Percentiles rank a stretch among this genome's conserved stretches.
Evolutionary conservation across 2,888 invertebrate genomes (phyloP).

Genomic region (Orchesella flavescens): DNA sequence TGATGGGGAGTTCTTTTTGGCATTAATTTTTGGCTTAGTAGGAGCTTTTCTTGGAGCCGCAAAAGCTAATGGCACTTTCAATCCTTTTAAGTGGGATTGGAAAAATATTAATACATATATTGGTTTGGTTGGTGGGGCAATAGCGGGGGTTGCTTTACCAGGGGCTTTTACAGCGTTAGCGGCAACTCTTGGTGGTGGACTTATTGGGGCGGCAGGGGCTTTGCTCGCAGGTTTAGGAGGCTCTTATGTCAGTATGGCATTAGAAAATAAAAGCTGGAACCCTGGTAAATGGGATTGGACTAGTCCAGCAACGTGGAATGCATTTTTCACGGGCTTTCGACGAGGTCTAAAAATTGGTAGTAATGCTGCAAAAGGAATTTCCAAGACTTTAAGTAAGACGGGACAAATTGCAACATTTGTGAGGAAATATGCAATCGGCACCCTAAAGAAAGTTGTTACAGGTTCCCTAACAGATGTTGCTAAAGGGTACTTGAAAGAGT

Average conservation of each 20-base stretch:
- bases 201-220: background rate
- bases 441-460: too few relatives aligned
- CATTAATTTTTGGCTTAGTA: background rate
- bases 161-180: background rate
- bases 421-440: too few relatives aligned
- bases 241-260: background rate
- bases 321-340: conserved; percentile 18
- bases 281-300: conserved; percentile 22
- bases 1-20: conserved; percentile 40
- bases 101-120: conserved; percentile 11
- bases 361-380: background rate
- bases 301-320: background rate
- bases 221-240: background rate
- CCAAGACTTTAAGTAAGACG: background rate
- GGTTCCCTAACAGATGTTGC: too few relatives aligned
- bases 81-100: conserved; percentile 47
- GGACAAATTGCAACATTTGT: conserved; percentile 3
- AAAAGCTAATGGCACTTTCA: conserved; percentile 31
- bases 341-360: too few relatives aligned
- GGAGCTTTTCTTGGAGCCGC: conserved; percentile 39
- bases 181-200: background rate
- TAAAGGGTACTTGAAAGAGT: too few relatives aligned
- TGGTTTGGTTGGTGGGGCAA: conserved; percentile 6
- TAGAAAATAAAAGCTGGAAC: background rate
- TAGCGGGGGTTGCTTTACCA: conserved; percentile 22